A percentile compares a stretch with the other conserved stretches of the same genome.
Conservation (phyloP, 2,113 vertebrate genomes). For the Neomonachus schauinslandi region DNA sequence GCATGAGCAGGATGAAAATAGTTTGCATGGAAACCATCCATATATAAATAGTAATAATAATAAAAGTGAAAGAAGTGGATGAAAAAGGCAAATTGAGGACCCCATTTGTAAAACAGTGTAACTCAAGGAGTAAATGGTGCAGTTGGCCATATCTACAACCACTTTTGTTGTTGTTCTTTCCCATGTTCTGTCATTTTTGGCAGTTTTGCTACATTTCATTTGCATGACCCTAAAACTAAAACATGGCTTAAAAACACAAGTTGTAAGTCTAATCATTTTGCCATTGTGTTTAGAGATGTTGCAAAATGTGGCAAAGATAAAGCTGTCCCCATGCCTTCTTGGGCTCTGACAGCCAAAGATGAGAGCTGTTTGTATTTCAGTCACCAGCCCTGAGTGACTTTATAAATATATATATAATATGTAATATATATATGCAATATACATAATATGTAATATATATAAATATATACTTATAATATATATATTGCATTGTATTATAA, state of each 20-base stretch:
- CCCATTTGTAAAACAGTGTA: background rate
- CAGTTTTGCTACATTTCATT: background rate
- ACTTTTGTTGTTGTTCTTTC: background rate
- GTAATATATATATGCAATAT: background rate
- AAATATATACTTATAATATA: background rate
- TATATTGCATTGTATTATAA: background rate
- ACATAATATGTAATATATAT: background rate
- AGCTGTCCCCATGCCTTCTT: background rate
- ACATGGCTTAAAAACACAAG: background rate
- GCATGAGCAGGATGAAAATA: slow-evolving; percentile 44
- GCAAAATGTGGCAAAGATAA: background rate
- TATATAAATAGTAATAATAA: background rate
- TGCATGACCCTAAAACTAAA: background rate
- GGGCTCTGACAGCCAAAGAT: background rate
- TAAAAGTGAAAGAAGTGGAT: slow-evolving; percentile 9
- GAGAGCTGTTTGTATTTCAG: background rate
- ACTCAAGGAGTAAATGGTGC: background rate
- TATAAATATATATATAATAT: background rate
- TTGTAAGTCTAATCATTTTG: background rate
- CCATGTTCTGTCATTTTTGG: background rate
- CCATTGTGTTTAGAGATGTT: background rate
- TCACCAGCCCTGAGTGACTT: background rate
- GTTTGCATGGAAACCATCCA: slow-evolving; percentile 5
- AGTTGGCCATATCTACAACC: background rate
- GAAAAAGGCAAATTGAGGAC: background rate